Evolutionary conservation across 2,113 vertebrate species (phyloP), one percentile per base, ranked within the genome.

Genomic region (Plectropomus leopardus): DNA sequence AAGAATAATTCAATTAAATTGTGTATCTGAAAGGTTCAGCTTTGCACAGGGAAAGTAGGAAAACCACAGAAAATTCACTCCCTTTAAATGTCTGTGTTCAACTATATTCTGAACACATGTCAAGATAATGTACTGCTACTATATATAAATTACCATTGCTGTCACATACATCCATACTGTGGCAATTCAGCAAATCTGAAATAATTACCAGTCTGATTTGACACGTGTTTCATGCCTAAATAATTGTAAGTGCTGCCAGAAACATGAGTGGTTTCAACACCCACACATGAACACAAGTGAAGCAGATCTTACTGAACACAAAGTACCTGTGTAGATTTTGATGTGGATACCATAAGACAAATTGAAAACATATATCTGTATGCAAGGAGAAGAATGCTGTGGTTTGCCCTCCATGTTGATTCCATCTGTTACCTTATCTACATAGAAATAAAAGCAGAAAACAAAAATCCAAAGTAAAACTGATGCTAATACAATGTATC

Each of bases 271-370:
- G 34, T 72, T 57, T 45, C 70, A 66, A 47, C 70, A 21, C 28
- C 72, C 53, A 69, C 44, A 69, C 76, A 64, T 70, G 36, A 59
- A 17, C 58, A 48, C 50, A 74, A 48, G 34, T 61, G 51, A 79
- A 76, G 53, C 54, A 63, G 2, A 4, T 76, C 14, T 45, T 28
- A 60, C 9, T 13, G 34, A 36, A 73, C 61, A 77, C 10, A 51
- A 44, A 58, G 45, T 50, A 30, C 36, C 34, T 40, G 60, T 65
- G 50, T 66, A 23, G 1, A 13, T 68, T 16, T 64, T 45, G 24
- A 60, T 72, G 26, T 61, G 32, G 50, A 59, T 17, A 21, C 36
- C 17, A 32, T 58, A 7, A 30, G 40, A 72, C 1, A 40, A 68
- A 55, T 55, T 28, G 28, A 15, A 14, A 3, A 15, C 63, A 6